These are phyloP conservation scores for Myiothlypis coronata DNA, from an alignment of 2,797 vertebrate species.

Conservation along the genomic window DNA sequence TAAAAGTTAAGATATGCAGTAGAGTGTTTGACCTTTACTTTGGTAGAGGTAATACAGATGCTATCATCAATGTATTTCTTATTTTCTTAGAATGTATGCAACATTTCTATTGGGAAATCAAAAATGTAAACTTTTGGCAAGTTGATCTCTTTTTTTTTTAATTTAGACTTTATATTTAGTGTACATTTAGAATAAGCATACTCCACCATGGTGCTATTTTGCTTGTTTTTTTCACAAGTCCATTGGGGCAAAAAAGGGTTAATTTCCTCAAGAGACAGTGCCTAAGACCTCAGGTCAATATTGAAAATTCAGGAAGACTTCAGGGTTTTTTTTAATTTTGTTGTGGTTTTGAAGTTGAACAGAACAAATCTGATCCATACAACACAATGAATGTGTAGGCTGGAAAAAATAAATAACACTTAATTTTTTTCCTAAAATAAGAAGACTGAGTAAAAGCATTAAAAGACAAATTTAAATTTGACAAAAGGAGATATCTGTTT, in stretches of 20 bases:
- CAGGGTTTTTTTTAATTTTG: fast-evolving
- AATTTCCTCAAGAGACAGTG: background rate
- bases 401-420: background rate
- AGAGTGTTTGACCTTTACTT: conserved; percentile 77
- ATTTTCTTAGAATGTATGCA: conserved; percentile 5
- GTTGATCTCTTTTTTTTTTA: background rate
- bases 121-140: background rate
- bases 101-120: background rate
- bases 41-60: conserved; percentile 63
- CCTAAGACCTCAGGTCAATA: background rate
- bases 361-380: background rate
- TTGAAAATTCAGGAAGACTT: background rate
- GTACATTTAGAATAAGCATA: background rate
- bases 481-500: background rate
- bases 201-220: background rate
- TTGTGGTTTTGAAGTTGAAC: background rate
- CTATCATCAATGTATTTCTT: conserved; percentile 36
- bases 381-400: background rate
- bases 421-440: background rate
- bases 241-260: background rate
- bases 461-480: background rate
- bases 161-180: background rate
- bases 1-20: conserved; percentile 67
- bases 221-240: background rate
- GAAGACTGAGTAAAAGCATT: background rate